These are phyloP conservation scores for Meghimatium bilineatum DNA, from an alignment of 2,888 invertebrate genomes.

Conservation along the genomic window DNA sequence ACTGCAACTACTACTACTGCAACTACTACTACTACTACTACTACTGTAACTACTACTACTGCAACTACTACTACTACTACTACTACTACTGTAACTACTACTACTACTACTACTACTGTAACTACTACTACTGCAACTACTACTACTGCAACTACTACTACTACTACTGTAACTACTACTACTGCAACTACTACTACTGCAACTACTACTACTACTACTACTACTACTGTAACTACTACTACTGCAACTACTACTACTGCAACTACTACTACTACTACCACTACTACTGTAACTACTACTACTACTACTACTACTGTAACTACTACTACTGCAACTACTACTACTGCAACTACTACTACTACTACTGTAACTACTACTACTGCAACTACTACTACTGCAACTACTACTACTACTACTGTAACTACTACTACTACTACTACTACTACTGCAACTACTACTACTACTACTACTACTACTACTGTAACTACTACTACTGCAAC, in stretches of 20 bases:
- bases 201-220: too few species aligned
- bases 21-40: not conserved
- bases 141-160: constrained; percentile 4
- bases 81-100: not conserved
- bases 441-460: not conserved
- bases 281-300: constrained; percentile 17
- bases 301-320: not conserved
- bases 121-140: constrained; percentile 13
- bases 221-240: too few species aligned
- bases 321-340: not conserved
- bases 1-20: not conserved
- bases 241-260: not conserved
- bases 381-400: not conserved
- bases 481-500: constrained; percentile 12
- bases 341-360: not conserved
- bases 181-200: constrained; percentile 14
- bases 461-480: not conserved
- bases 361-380: not conserved
- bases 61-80: constrained; percentile 1
- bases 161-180: constrained; percentile 36
- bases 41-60: not conserved
- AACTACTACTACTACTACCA: not conserved
- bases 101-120: not conserved
- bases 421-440: not conserved
- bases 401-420: constrained; percentile 5